These are phyloP conservation scores for Myocastor coypus DNA, from an alignment of 2,113 vertebrate species.

Conservation along the genomic window DNA sequence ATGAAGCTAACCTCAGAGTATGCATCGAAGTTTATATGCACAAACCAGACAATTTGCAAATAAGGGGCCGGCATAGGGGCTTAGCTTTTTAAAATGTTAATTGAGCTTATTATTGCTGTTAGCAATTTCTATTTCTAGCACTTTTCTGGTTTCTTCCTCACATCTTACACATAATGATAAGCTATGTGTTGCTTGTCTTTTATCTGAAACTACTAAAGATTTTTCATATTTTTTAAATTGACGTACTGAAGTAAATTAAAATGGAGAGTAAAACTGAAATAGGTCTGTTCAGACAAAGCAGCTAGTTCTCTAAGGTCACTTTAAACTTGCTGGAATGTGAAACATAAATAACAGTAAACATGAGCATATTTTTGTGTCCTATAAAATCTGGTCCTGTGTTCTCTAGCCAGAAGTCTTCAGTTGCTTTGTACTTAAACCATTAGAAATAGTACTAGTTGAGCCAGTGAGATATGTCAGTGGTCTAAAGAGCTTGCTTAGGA, in stretches of 20 bases:
- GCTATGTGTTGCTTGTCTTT: neutral
- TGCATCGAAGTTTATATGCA: constrained; percentile 2
- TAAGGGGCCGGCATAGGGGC: neutral
- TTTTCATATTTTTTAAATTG: neutral
- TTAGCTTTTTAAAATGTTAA: neutral
- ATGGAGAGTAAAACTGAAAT: rapidly evolving
- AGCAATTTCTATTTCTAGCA: neutral
- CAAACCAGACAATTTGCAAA: constrained; percentile 28
- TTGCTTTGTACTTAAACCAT: neutral
- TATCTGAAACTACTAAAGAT: neutral
- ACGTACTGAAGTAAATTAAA: neutral
- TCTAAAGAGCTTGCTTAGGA: no score
- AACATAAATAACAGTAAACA: neutral
- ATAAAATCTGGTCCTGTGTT: neutral
- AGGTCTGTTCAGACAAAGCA: neutral
- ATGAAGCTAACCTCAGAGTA: neutral
- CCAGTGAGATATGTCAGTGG: no score
- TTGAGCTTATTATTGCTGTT: neutral
- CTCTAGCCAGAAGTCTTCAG: neutral
- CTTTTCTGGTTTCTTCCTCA: neutral
- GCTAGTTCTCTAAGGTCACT: neutral
- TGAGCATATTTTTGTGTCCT: neutral
- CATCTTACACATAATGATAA: neutral
- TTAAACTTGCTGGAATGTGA: neutral
- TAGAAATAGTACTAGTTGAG: neutral